Conservation (phyloP, 2,888 invertebrate genomes). For the Harpalus rufipes region DNA sequence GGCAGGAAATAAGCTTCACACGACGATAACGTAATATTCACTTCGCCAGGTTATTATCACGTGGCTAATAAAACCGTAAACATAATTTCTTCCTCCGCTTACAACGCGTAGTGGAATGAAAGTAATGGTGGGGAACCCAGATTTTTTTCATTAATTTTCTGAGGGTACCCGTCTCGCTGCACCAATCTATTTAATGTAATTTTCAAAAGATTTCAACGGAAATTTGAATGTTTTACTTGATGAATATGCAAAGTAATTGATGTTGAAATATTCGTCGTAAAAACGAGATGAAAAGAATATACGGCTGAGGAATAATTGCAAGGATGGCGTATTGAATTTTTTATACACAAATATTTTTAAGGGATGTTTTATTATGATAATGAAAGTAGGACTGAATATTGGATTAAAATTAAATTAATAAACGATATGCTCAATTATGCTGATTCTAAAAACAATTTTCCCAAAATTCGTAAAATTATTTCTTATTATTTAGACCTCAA, state of each 20-base stretch:
- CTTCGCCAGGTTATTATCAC: conserved; percentile 9
- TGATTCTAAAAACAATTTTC: too few relatives aligned
- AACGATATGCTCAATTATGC: background rate
- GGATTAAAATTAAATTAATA: background rate
- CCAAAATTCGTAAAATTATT: too few relatives aligned
- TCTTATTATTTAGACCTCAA: too few relatives aligned
- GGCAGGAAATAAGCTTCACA: conserved; percentile 25
- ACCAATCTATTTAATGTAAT: conserved; percentile 30
- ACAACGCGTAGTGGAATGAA: conserved; percentile 9
- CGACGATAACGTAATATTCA: conserved; percentile 40
- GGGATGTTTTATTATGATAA: background rate
- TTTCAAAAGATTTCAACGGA: conserved; percentile 29
- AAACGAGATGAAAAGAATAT: background rate
- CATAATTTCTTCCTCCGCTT: conserved; percentile 30
- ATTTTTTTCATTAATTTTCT: conserved; percentile 49
- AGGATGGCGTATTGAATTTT: background rate
- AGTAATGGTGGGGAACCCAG: background rate
- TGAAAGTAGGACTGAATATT: background rate
- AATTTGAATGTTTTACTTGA: conserved; percentile 24
- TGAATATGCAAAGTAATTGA: conserved; percentile 23
- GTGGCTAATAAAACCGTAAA: conserved; percentile 29
- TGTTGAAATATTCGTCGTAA: background rate
- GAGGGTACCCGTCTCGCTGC: background rate
- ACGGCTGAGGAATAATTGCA: background rate
- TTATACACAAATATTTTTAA: background rate